Evolutionary conservation across 1,140 invertebrate species (phyloP).

Genomic region (Aricia agestis): DNA sequence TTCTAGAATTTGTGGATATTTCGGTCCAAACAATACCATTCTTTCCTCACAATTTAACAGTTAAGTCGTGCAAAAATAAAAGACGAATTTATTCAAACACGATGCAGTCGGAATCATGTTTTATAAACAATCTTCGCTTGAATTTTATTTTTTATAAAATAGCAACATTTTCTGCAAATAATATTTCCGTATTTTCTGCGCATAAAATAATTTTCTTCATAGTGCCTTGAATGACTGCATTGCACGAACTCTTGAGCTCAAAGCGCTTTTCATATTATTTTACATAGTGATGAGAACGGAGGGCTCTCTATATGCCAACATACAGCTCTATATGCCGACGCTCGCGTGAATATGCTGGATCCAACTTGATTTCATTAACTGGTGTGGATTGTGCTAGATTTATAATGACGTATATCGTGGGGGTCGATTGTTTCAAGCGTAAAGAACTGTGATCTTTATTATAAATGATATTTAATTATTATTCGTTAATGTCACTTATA

Average conservation of each 20-base stretch:
- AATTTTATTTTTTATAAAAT: background rate
- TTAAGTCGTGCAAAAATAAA: background rate
- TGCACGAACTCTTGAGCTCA: conserved; percentile 6
- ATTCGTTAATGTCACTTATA: too few species aligned
- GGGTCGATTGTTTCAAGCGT: background rate
- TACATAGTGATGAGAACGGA: conserved; percentile 5
- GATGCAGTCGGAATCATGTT: background rate
- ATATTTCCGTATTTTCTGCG: conserved; percentile 5
- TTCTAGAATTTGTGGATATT: too few species aligned
- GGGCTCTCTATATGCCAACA: conserved; percentile 7
- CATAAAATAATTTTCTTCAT: conserved; percentile 13
- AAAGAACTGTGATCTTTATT: too few species aligned
- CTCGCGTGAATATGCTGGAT: background rate
- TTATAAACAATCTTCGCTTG: background rate
- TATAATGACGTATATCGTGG: background rate
- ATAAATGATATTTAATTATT: too few species aligned
- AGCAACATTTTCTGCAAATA: conserved; percentile 12
- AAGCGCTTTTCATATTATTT: conserved; percentile 15
- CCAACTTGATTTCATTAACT: background rate
- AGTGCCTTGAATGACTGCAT: conserved; percentile 16
- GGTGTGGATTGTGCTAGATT: background rate
- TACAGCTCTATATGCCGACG: background rate
- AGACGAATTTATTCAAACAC: background rate
- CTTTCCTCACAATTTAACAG: too few species aligned
- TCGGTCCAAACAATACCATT: too few species aligned